phyloP scores from a whole-genome alignment of 2,888 invertebrate genomes.

The Diplazon laetatorius region DNA sequence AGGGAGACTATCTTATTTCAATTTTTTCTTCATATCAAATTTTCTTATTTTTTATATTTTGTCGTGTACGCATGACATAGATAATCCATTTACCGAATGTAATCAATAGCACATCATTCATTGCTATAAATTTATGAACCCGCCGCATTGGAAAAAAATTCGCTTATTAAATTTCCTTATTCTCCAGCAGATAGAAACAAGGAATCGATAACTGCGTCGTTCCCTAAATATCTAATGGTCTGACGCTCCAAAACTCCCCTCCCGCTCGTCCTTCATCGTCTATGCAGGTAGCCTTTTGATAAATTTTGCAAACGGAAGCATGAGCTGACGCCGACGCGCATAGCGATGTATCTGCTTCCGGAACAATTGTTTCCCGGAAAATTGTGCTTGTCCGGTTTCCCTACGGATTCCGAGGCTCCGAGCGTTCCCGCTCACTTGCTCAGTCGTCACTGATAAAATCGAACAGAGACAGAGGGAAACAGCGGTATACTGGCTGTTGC shows the following conservation, averaged over 20 bases:
- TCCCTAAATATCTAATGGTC: slow-evolving; percentile 36
- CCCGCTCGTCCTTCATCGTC: slow-evolving; percentile 16
- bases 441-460: slow-evolving; percentile 4
- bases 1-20: too few species aligned
- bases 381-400: slow-evolving; percentile 72
- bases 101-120: too few species aligned
- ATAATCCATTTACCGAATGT: too few species aligned
- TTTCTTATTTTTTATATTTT: too few species aligned
- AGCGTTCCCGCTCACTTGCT: slow-evolving; percentile 62
- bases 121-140: too few species aligned
- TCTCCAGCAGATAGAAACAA: background rate
- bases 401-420: slow-evolving; percentile 70
- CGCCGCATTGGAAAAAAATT: too few species aligned
- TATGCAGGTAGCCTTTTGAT: slow-evolving; percentile 46
- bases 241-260: slow-evolving; percentile 5
- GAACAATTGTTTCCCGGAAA: slow-evolving; percentile 70
- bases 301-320: slow-evolving; percentile 73
- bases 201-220: background rate
- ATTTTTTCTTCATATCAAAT: too few species aligned
- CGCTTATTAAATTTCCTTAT: background rate
- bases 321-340: slow-evolving; percentile 68
- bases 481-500: slow-evolving; percentile 1
- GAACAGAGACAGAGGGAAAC: slow-evolving; percentile 32
- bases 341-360: slow-evolving; percentile 65
- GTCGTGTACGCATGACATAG: too few species aligned